These are phyloP conservation scores for Mungos mungo DNA, from an alignment of 2,113 vertebrate genomes.

Conservation along the genomic window DNA sequence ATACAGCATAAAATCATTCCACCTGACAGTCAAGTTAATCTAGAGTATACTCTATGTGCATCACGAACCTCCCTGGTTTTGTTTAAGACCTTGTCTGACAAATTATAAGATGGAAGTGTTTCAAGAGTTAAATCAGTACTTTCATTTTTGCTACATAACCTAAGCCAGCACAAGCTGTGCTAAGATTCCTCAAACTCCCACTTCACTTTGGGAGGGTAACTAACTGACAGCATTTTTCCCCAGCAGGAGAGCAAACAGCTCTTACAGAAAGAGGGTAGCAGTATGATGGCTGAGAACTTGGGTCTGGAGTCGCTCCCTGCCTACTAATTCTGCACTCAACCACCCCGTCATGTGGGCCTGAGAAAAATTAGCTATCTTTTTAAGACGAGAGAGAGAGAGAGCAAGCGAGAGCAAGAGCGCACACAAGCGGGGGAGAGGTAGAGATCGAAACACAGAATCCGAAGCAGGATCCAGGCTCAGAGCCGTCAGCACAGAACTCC, in stretches of 20 bases:
- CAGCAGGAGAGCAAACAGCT: neutral
- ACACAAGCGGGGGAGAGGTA: no score
- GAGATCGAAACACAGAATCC: no score
- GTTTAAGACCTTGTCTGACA: conserved; percentile 33
- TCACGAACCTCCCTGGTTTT: neutral
- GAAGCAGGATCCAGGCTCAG: no score
- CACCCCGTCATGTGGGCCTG: neutral
- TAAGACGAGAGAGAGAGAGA: neutral
- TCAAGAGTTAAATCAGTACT: conserved; percentile 27
- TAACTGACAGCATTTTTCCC: neutral
- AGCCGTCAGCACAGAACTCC: no score
- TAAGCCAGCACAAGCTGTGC: neutral
- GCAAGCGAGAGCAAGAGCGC: no score
- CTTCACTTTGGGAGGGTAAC: neutral
- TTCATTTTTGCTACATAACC: neutral
- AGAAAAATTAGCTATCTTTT: neutral
- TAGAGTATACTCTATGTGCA: neutral
- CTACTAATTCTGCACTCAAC: neutral
- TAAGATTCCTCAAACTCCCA: neutral
- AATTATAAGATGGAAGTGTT: conserved; percentile 42
- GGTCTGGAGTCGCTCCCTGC: neutral
- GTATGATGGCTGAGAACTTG: neutral
- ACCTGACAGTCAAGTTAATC: neutral
- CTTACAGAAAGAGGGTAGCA: neutral
- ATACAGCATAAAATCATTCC: neutral